Evolutionary conservation across 2,797 vertebrate genomes (phyloP).

Genomic region (Parotocinclus haroldoi): DNA sequence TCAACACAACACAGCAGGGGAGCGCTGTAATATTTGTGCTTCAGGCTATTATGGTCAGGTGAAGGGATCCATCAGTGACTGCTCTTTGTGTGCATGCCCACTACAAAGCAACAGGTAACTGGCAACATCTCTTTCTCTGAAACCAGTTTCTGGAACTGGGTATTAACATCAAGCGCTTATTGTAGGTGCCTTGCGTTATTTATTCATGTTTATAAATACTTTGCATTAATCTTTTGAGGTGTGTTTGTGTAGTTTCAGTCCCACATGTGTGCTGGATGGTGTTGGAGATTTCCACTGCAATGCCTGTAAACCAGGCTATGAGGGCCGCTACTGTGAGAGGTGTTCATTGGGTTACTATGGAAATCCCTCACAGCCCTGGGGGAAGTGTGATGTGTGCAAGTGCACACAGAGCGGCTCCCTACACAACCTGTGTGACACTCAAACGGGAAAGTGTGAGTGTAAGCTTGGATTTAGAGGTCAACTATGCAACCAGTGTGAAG

Average conservation of each 20-base stretch:
- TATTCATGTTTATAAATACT: not conserved
- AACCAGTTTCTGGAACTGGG: not conserved
- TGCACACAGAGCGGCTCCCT: slow-evolving; percentile 78
- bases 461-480: slow-evolving; percentile 77
- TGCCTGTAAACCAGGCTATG: slow-evolving; percentile 81
- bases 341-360: slow-evolving; percentile 86
- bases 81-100: slow-evolving; percentile 86
- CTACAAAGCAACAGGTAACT: slow-evolving; percentile 69
- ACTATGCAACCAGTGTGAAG: slow-evolving; percentile 80
- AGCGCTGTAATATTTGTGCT: slow-evolving; percentile 77
- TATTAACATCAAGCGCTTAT: not conserved
- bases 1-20: slow-evolving; percentile 80
- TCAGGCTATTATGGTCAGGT: slow-evolving; percentile 82
- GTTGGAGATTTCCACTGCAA: slow-evolving; percentile 77
- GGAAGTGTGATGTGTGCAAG: slow-evolving; percentile 72
- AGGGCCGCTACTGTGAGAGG: slow-evolving; percentile 88
- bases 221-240: slow-evolving; percentile 4
- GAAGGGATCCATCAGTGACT: slow-evolving; percentile 77
- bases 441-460: slow-evolving; percentile 81
- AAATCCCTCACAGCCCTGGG: slow-evolving; percentile 67
- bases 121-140: not conserved
- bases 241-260: slow-evolving; percentile 80
- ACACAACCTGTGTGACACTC: slow-evolving; percentile 65
- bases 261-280: slow-evolving; percentile 81
- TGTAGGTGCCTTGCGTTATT: not conserved